These are phyloP conservation scores for Labrus mixtus DNA, from an alignment of 2,113 vertebrate genomes.

Conservation along the genomic window DNA sequence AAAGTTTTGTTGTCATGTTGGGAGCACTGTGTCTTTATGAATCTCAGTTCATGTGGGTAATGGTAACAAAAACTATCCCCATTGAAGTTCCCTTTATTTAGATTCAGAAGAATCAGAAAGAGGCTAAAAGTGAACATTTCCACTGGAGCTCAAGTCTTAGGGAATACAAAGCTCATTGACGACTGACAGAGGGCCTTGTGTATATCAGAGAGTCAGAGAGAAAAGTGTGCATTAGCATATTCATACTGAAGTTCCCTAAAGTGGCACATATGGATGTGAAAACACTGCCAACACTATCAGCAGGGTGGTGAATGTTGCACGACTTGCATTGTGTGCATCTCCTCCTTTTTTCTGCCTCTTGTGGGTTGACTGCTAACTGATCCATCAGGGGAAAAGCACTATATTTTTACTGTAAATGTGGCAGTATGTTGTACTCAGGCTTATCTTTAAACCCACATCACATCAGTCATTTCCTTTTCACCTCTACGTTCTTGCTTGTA, in stretches of 20 bases:
- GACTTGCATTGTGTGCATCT: conserved; percentile 45
- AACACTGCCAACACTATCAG: conserved; percentile 54
- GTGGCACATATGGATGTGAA: conserved; percentile 53
- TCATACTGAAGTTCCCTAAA: conserved; percentile 57
- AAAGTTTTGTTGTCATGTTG: conserved; percentile 15
- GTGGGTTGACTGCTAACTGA: conserved; percentile 33
- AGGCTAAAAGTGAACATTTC: conserved; percentile 70
- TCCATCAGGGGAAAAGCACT: conserved; percentile 4
- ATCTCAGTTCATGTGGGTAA: conserved; percentile 42
- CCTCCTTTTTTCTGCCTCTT: conserved; percentile 17
- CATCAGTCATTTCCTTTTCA: conserved; percentile 33
- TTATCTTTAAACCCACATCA: conserved; percentile 37
- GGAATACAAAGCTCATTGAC: conserved; percentile 74
- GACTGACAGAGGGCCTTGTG: conserved; percentile 63
- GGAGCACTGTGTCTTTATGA: conserved; percentile 21
- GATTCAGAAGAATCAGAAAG: conserved; percentile 58
- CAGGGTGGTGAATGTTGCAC: conserved; percentile 48
- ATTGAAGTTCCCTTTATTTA: conserved; percentile 69
- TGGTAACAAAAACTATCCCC: conserved; percentile 64
- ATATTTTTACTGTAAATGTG: conserved; percentile 35
- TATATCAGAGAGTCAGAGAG: conserved; percentile 47
- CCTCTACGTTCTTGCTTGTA: conserved; percentile 37
- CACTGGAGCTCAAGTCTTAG: conserved; percentile 37
- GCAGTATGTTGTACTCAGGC: conserved; percentile 5
- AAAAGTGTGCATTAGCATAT: conserved; percentile 67